phyloP scores from a whole-genome alignment of 2,113 vertebrate genomes.

The Geococcyx californianus region DNA sequence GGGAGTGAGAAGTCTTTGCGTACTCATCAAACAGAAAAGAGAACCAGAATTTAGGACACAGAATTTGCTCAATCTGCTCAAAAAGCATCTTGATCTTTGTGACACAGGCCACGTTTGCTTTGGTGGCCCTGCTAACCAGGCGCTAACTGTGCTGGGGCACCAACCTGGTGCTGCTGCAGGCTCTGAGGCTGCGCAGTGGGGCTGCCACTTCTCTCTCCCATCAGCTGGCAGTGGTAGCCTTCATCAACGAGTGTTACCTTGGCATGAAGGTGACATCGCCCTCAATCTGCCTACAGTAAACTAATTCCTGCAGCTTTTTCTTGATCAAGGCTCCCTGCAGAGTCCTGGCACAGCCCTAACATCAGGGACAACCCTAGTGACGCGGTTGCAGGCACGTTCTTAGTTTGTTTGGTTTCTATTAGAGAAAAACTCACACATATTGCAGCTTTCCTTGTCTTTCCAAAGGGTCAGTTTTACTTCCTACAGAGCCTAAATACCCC shows the following conservation, averaged over 20 bases:
- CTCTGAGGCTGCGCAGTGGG: accelerated
- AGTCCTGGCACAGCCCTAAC: background rate
- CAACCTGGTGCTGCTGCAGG: background rate
- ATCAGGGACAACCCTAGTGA: background rate
- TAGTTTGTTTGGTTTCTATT: background rate
- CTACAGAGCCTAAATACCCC: background rate
- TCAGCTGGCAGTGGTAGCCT: background rate
- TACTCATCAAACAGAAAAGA: background rate
- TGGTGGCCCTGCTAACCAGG: background rate
- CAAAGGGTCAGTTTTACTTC: background rate
- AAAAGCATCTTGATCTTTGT: background rate
- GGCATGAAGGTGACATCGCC: background rate
- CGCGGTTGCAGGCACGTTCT: background rate
- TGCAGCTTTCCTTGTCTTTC: background rate
- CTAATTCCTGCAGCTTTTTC: background rate
- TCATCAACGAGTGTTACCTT: background rate
- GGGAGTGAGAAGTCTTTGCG: background rate
- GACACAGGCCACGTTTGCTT: background rate
- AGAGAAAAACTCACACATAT: accelerated
- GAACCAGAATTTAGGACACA: background rate
- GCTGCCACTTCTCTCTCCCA: accelerated
- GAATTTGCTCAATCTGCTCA: background rate
- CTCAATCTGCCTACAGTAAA: background rate
- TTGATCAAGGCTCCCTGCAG: background rate
- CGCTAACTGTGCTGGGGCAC: background rate